Conservation (phyloP, 2,888 invertebrate genomes). For the Parapristionchus giblindavisi region DNA sequence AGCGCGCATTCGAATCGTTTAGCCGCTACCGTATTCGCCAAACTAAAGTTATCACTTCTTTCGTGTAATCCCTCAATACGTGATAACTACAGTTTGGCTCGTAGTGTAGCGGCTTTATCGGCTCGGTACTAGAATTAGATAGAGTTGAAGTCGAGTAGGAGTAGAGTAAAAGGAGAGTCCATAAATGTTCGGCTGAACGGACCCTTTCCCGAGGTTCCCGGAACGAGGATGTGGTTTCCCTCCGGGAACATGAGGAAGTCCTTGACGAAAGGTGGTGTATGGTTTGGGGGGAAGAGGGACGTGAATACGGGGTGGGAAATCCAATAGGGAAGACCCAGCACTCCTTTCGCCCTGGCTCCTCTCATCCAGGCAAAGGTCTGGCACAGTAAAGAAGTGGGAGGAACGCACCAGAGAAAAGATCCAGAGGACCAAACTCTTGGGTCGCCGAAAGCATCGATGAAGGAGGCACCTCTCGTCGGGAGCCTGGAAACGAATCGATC, state of each 20-base stretch:
- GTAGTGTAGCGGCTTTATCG: no score
- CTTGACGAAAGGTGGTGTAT: neutral
- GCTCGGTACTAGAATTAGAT: conserved; percentile 8
- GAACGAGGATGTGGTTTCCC: neutral
- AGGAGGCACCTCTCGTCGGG: neutral
- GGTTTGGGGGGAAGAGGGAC: neutral
- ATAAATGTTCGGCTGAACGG: neutral
- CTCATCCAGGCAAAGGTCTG: conserved; percentile 9
- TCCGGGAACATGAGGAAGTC: conserved; percentile 8
- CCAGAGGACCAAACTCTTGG: neutral
- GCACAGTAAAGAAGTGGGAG: neutral
- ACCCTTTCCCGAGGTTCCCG: neutral
- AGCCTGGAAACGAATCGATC: neutral
- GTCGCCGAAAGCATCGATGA: neutral
- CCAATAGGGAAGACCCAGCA: conserved; percentile 8
- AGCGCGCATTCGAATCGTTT: no score
- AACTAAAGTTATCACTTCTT: no score
- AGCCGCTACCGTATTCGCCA: no score
- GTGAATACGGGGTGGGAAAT: conserved; percentile 10
- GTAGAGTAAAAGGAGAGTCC: neutral
- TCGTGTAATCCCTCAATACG: no score
- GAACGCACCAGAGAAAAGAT: conserved; percentile 11
- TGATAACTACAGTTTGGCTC: no score
- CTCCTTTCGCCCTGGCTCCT: neutral
- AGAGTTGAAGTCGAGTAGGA: conserved; percentile 14